phyloP scores from a whole-genome alignment of 1,140 invertebrate genomes.

The Microplitis mediator region DNA sequence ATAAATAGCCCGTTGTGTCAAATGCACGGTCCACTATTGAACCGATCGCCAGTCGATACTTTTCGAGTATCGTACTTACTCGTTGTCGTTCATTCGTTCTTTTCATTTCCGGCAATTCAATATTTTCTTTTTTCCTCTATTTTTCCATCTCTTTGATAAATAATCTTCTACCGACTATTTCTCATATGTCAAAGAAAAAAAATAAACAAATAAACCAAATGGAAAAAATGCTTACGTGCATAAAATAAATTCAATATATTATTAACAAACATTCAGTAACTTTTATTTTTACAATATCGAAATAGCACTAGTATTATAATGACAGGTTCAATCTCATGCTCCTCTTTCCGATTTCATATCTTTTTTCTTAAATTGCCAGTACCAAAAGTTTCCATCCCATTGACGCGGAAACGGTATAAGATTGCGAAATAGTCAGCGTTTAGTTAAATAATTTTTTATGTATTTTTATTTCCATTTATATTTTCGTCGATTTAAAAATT shows the following conservation, averaged over 20 bases:
- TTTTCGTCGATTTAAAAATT: no score
- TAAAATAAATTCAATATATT: no score
- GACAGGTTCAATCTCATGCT: not conserved
- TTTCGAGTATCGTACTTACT: constrained; percentile 5
- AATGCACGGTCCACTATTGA: constrained; percentile 8
- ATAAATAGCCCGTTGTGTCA: constrained; percentile 32
- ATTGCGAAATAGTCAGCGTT: constrained; percentile 21
- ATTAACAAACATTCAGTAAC: no score
- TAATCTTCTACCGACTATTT: not conserved
- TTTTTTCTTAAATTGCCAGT: not conserved
- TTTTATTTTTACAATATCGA: no score
- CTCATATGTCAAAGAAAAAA: no score
- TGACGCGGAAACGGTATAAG: constrained; percentile 15
- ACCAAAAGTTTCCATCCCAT: not conserved
- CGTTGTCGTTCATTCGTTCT: no score
- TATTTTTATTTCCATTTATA: not conserved
- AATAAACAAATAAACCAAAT: no score
- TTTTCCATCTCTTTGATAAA: not conserved
- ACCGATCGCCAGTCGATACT: not conserved
- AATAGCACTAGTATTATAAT: no score
- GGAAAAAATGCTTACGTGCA: no score
- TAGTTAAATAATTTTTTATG: not conserved
- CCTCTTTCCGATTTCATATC: no score
- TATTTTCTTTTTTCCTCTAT: not conserved
- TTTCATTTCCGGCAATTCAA: no score